A percentile compares a stretch with the other conserved stretches of the same genome.
These are phyloP conservation scores for Nanorana parkeri DNA, from an alignment of 2,113 vertebrate species.

Conservation along the genomic window DNA sequence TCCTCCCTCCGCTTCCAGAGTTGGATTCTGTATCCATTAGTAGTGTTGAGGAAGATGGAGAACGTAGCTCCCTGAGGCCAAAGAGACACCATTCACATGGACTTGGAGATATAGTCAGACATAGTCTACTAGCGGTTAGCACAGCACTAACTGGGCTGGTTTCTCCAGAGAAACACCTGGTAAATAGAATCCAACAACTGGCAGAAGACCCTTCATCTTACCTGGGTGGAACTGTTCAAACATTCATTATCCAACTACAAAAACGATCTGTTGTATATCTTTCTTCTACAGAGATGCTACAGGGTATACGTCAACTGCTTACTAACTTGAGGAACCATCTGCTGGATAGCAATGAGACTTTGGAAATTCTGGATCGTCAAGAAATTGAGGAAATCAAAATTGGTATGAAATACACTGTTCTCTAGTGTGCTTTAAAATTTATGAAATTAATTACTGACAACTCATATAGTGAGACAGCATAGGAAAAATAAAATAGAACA, in stretches of 20 bases:
- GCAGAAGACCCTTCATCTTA: conserved; percentile 69
- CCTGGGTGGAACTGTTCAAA: conserved; percentile 72
- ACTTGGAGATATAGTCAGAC: conserved; percentile 73
- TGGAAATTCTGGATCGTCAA: conserved; percentile 67
- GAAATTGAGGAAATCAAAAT: conserved; percentile 46
- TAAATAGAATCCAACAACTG: conserved; percentile 75
- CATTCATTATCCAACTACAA: conserved; percentile 65
- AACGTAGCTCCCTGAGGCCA: conserved; percentile 46
- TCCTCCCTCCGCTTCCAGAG: conserved; percentile 63
- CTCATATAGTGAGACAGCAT: no score
- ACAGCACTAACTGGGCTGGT: conserved; percentile 75
- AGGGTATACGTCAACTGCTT: conserved; percentile 81
- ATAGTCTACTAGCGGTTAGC: conserved; percentile 79
- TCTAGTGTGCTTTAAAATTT: no score
- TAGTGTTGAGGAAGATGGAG: conserved; percentile 79
- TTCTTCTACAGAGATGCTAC: conserved; percentile 77
- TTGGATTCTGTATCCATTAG: conserved; percentile 74
- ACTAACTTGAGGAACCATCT: conserved; percentile 76
- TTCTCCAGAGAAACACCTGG: conserved; percentile 71
- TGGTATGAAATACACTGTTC: conserved; percentile 32
- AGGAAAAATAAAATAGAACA: no score
- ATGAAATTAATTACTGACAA: no score
- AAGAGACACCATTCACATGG: conserved; percentile 58
- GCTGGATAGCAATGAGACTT: conserved; percentile 74
- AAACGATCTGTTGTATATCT: conserved; percentile 36